These are phyloP conservation scores for Seira musarum DNA, from an alignment of 2,888 invertebrate genomes.

Conservation along the genomic window DNA sequence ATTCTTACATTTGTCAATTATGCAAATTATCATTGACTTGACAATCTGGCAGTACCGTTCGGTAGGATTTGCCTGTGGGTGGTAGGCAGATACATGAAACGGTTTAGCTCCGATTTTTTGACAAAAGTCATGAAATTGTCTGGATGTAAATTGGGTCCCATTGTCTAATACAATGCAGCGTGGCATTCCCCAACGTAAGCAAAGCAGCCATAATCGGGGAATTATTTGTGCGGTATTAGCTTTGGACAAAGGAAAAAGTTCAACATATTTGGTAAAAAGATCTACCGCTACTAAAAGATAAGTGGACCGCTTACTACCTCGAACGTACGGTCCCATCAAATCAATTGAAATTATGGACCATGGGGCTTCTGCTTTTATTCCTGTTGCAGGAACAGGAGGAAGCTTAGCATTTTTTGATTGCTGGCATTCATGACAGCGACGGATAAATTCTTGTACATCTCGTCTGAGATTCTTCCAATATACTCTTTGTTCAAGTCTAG, in stretches of 20 bases:
- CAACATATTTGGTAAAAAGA: constrained; percentile 37
- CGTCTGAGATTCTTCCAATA: constrained; percentile 37
- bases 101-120: constrained; percentile 22
- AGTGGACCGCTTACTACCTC: constrained; percentile 14
- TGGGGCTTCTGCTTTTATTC: constrained; percentile 22
- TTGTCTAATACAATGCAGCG: constrained; percentile 35
- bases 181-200: constrained; percentile 26
- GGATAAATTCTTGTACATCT: constrained; percentile 27
- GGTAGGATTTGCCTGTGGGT: constrained; percentile 39
- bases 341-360: constrained; percentile 44
- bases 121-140: constrained; percentile 31
- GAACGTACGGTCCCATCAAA: constrained; percentile 50
- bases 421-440: constrained; percentile 32
- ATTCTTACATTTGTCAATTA: constrained; percentile 20
- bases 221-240: constrained; percentile 31
- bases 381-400: constrained; percentile 21
- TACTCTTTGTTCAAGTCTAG: constrained; percentile 25
- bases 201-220: constrained; percentile 25
- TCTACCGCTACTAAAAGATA: constrained; percentile 46
- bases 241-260: constrained; percentile 26
- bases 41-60: constrained; percentile 43
- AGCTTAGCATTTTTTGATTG: constrained; percentile 24
- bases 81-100: constrained; percentile 45
- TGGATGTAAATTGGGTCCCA: constrained; percentile 44
- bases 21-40: constrained; percentile 21